These are phyloP conservation scores for Coptodon rendalli DNA, from an alignment of 2,113 vertebrate genomes.

Conservation along the genomic window DNA sequence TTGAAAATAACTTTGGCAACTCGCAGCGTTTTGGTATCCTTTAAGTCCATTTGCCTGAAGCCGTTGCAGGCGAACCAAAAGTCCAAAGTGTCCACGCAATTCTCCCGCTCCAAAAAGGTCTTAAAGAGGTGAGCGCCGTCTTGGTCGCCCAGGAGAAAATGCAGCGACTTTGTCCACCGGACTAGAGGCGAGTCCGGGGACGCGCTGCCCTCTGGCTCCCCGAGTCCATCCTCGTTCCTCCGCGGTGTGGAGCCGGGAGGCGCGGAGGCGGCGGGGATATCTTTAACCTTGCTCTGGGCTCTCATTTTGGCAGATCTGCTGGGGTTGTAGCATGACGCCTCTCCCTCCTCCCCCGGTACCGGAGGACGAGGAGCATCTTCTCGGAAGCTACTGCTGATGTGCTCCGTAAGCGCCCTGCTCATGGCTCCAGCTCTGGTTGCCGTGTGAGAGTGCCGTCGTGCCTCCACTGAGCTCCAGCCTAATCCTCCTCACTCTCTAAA, in stretches of 20 bases:
- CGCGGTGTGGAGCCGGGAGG: slow-evolving; percentile 77
- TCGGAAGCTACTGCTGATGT: slow-evolving; percentile 89
- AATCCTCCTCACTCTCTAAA: slow-evolving; percentile 89
- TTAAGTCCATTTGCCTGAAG: slow-evolving; percentile 97
- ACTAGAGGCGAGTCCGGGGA: slow-evolving; percentile 90
- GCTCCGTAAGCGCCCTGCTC: slow-evolving; percentile 90
- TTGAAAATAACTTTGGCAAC: slow-evolving; percentile 99
- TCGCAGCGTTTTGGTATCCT: slow-evolving; percentile 94
- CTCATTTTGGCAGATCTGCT: slow-evolving; percentile 74
- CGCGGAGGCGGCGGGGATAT: slow-evolving; percentile 25
- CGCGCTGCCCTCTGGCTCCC: slow-evolving; percentile 95
- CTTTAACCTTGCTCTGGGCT: slow-evolving; percentile 79
- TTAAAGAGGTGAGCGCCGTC: slow-evolving; percentile 96
- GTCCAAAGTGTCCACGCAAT: slow-evolving; percentile 95
- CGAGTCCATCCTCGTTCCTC: slow-evolving; percentile 92
- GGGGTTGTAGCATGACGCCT: slow-evolving; percentile 78
- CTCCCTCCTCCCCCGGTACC: slow-evolving; percentile 96
- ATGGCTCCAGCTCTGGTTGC: slow-evolving; percentile 79
- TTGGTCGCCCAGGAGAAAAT: slow-evolving; percentile 91
- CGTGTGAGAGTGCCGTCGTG: slow-evolving; percentile 59
- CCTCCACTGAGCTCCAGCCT: slow-evolving; percentile 73
- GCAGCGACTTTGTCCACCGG: slow-evolving; percentile 95
- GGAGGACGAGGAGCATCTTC: slow-evolving; percentile 97
- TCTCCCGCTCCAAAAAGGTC: slow-evolving; percentile 93
- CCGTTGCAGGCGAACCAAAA: slow-evolving; percentile 99